Base-by-base conservation (phyloP, 2,113 vertebrate genomes). In the Semnornis frantzii region DNA sequence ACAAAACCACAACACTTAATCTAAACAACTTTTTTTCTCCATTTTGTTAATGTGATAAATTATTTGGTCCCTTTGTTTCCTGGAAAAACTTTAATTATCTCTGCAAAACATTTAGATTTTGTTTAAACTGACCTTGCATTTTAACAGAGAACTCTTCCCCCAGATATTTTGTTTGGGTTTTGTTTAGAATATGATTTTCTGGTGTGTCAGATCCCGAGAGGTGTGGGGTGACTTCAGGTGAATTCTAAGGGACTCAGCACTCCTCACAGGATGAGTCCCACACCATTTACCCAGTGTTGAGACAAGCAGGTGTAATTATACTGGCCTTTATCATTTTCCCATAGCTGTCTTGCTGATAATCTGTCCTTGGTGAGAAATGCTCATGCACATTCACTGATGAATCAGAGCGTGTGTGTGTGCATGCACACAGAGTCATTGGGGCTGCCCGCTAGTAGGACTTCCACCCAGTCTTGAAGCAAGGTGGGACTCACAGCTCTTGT, bases 371-470 rank as follows among this genome's bases (percentile, higher is more conserved):
- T 20, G 33, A 77, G 69, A 59, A 42, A 54, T 74, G 58, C 46
- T 86, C 86, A 37, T 0, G 4, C 48, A 66, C 58, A 24, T 25
- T 52, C 0, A 2, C 42, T 52, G 64, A 83, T 3, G 1, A 68
- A 15, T 16, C 2, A 0, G 24, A 0, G 0, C 4, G 2, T 48
- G 28, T 31, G 48, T 12, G 1, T 9, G 3, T 62, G 34, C 0
- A 7, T 4, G 55, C 18, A 16, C 1, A 2, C 17, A 31, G 12
- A 57, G 46, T n/a, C 44, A 34, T 27, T 62, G 15, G 57, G 39
- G 75, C 60, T 83, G 57, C 71, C 68, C 6, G 1, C 84, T 46
- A 34, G 33, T 4, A 9, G 18, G 3, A 2, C 3, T 23, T 23
- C 50, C 17, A 60, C 30, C 15, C 84, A 63, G 46, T 25, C n/a